Percentiles rank a stretch among this genome's conserved stretches.
Conservation (phyloP, 2,888 invertebrate genomes). For the Minunthozetes semirufus region DNA sequence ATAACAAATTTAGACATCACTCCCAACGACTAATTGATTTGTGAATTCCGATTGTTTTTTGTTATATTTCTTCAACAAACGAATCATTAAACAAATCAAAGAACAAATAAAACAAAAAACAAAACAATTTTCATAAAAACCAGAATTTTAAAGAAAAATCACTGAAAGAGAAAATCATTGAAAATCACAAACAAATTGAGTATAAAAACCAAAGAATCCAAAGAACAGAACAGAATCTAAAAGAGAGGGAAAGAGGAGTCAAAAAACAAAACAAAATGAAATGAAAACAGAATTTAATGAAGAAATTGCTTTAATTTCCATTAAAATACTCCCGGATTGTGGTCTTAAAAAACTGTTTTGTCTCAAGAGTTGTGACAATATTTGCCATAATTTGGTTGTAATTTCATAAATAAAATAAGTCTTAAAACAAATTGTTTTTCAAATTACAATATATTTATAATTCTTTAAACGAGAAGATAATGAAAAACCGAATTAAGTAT, state of each 20-base stretch:
- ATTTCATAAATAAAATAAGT: constrained; percentile 20
- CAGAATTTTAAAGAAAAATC: not conserved
- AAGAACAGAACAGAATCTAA: not conserved
- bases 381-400: not conserved
- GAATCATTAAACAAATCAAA: too few species aligned
- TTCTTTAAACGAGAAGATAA: constrained; percentile 15
- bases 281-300: not conserved
- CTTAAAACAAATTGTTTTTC: constrained; percentile 5
- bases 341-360: not conserved
- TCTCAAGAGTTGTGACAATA: not conserved
- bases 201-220: not conserved
- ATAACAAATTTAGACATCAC: too few species aligned
- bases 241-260: not conserved
- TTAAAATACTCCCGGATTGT: not conserved
- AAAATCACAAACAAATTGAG: not conserved
- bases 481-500: constrained; percentile 18
- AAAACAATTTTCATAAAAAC: too few species aligned
- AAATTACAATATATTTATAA: constrained; percentile 28
- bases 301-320: not conserved
- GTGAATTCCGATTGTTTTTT: too few species aligned
- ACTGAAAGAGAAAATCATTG: not conserved
- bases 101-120: too few species aligned
- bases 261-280: not conserved
- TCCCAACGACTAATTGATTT: too few species aligned
- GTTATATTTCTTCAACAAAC: too few species aligned